Conservation (phyloP, 2,888 invertebrate species). For the Agonopterix heracliana region DNA sequence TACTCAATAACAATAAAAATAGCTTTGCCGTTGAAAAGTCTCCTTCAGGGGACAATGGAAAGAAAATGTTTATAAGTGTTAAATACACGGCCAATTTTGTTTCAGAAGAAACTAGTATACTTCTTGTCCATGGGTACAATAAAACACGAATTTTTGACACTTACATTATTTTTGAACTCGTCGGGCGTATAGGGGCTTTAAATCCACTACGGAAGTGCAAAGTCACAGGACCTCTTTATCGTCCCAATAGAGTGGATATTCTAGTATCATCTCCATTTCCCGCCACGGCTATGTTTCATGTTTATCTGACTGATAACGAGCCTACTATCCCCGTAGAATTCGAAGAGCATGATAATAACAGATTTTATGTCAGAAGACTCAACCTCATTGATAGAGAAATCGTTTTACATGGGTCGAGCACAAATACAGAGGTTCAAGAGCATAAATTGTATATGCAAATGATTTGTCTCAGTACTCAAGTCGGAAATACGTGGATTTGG, state of each 20-base stretch:
- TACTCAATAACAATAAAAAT: slow-evolving; percentile 48
- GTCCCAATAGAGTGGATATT: slow-evolving; percentile 56
- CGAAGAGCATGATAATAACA: slow-evolving; percentile 26
- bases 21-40: slow-evolving; percentile 57
- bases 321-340: slow-evolving; percentile 41
- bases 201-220: slow-evolving; percentile 55
- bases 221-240: slow-evolving; percentile 56
- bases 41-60: slow-evolving; percentile 43
- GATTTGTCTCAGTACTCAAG: slow-evolving; percentile 53
- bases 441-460: slow-evolving; percentile 55
- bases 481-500: slow-evolving; percentile 61
- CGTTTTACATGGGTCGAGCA: slow-evolving; percentile 34
- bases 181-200: slow-evolving; percentile 43
- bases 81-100: slow-evolving; percentile 59
- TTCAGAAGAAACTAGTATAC: slow-evolving; percentile 40
- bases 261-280: slow-evolving; percentile 51
- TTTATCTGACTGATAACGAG: slow-evolving; percentile 51
- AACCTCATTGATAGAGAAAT: slow-evolving; percentile 56
- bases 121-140: slow-evolving; percentile 61
- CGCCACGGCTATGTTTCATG: slow-evolving; percentile 28
- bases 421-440: slow-evolving; percentile 29
- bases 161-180: slow-evolving; percentile 50
- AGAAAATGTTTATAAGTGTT: slow-evolving; percentile 52
- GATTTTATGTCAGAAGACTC: slow-evolving; percentile 48
- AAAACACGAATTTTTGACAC: slow-evolving; percentile 67